Percentiles rank a stretch among this genome's conserved stretches.
These are phyloP conservation scores for Fundulus diaphanus DNA, from an alignment of 2,797 vertebrate species.

Conservation along the genomic window DNA sequence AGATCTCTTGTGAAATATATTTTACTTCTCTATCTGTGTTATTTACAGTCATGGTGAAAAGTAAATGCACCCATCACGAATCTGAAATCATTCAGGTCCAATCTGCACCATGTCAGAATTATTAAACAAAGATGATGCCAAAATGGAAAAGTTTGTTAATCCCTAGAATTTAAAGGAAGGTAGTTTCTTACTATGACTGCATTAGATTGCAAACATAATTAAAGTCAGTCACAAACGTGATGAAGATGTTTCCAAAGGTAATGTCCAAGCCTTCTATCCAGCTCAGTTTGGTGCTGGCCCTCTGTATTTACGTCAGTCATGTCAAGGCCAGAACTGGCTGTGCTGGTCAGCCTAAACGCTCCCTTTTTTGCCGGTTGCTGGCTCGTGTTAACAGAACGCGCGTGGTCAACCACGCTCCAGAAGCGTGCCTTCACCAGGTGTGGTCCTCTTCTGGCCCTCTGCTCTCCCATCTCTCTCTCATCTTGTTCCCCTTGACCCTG, in stretches of 20 bases:
- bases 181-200: not conserved
- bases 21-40: not conserved
- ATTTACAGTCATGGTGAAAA: not conserved
- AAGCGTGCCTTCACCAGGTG: slow-evolving; percentile 85
- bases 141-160: not conserved
- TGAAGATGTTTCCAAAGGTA: not conserved
- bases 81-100: not conserved
- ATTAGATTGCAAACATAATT: not conserved
- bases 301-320: slow-evolving; percentile 63
- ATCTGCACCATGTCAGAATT: not conserved
- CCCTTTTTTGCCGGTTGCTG: slow-evolving; percentile 39
- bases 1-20: not conserved
- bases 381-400: slow-evolving; percentile 34
- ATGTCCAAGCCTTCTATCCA: not conserved
- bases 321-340: slow-evolving; percentile 74
- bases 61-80: not conserved
- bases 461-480: slow-evolving; percentile 59
- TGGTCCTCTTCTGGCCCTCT: slow-evolving; percentile 61
- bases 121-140: not conserved
- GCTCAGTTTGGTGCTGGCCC: slow-evolving; percentile 16
- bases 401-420: slow-evolving; percentile 69
- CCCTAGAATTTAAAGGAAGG: not conserved
- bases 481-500: slow-evolving; percentile 80
- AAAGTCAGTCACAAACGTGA: not conserved
- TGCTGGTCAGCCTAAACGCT: slow-evolving; percentile 56